Conservation (phyloP, 2,888 invertebrate genomes). For the Cryptus armator region DNA sequence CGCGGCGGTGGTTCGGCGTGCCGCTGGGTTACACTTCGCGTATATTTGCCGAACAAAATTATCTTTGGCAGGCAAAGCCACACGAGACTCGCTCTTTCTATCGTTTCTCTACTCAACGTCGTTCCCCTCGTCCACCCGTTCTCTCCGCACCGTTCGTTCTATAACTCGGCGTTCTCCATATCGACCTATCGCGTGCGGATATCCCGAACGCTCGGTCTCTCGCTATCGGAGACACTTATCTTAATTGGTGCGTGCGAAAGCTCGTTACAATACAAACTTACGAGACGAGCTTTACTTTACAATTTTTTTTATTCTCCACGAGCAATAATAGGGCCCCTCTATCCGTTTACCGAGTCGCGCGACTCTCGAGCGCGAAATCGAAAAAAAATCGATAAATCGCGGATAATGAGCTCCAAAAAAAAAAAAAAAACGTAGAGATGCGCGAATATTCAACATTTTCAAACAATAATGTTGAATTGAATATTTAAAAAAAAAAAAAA, state of each 20-base stretch:
- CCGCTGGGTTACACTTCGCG: neutral
- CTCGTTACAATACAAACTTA: conserved; percentile 37
- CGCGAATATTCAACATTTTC: neutral
- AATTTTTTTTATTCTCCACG: neutral
- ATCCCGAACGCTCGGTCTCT: conserved; percentile 66
- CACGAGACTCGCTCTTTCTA: conserved; percentile 30
- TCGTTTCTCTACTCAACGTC: conserved; percentile 5
- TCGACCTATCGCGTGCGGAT: conserved; percentile 70
- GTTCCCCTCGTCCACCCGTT: neutral
- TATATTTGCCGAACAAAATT: conserved; percentile 44
- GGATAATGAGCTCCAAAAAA: neutral
- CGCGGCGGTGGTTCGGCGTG: neutral
- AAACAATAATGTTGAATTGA: neutral
- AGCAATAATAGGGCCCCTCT: neutral
- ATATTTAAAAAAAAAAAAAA: neutral
- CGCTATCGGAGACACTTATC: conserved; percentile 69
- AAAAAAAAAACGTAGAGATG: neutral
- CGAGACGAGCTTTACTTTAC: conserved; percentile 5
- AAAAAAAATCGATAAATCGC: neutral
- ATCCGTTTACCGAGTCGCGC: neutral
- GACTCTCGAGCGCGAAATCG: neutral
- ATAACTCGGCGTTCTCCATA: neutral
- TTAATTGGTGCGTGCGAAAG: conserved; percentile 71
- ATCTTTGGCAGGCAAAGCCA: conserved; percentile 47
- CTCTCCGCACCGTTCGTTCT: too few relatives aligned